A percentile compares a stretch with the other conserved stretches of the same genome.
Evolutionary conservation across 2,888 invertebrate genomes (phyloP).

Genomic region (Frankliniella intonsa): DNA sequence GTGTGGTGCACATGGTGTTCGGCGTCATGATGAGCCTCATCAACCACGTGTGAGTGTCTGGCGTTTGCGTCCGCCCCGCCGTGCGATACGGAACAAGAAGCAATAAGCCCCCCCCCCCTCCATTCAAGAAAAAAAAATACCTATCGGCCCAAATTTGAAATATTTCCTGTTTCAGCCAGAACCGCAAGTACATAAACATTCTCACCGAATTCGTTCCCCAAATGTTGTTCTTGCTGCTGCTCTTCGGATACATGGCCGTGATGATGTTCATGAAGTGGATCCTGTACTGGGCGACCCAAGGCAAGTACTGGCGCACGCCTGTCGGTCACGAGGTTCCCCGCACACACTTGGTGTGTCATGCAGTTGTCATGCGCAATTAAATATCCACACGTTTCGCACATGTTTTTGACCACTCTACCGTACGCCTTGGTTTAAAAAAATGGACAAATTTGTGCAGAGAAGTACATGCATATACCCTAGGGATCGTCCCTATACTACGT

Average conservation of each 20-base stretch:
- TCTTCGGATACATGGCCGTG: slow-evolving; percentile 65
- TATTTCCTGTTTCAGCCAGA: slow-evolving; percentile 47
- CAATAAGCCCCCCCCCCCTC: no score
- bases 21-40: slow-evolving; percentile 62
- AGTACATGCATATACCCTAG: no score
- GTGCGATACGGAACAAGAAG: no score
- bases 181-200: slow-evolving; percentile 50
- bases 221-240: slow-evolving; percentile 59
- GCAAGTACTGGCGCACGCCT: slow-evolving; percentile 36
- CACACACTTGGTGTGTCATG: no score
- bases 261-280: slow-evolving; percentile 69
- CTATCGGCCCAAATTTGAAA: no score
- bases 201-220: slow-evolving; percentile 66
- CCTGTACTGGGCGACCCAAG: slow-evolving; percentile 50
- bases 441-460: no score
- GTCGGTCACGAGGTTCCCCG: background rate
- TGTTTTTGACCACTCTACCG: no score
- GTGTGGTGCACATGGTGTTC: slow-evolving; percentile 68
- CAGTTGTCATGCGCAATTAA: no score
- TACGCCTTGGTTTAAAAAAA: no score
- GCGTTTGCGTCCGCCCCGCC: background rate
- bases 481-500: no score
- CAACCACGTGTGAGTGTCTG: slow-evolving; percentile 48
- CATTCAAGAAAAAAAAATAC: no score
- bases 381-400: no score